These are phyloP conservation scores for Platyrinchus mystaceus DNA, from an alignment of 2,797 vertebrate species.

Conservation along the genomic window DNA sequence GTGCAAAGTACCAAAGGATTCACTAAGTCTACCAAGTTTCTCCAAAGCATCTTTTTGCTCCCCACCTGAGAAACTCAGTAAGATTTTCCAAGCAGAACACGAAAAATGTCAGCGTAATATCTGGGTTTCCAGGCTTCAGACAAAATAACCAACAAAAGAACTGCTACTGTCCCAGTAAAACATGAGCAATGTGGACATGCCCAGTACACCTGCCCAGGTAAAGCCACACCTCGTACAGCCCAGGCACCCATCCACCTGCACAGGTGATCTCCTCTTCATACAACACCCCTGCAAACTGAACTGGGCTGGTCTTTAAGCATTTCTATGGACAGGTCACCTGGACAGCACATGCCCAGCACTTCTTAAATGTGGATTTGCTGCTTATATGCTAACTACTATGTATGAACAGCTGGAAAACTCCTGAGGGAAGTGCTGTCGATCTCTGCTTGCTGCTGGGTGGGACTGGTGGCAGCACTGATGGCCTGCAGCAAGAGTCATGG, in stretches of 20 bases:
- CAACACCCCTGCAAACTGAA: neutral
- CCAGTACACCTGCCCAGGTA: fast-evolving
- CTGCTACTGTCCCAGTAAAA: neutral
- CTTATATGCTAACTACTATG: neutral
- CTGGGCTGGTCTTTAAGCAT: neutral
- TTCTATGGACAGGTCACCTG: neutral
- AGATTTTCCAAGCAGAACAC: neutral
- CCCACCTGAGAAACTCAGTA: neutral
- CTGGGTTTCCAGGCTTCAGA: neutral
- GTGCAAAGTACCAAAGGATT: neutral
- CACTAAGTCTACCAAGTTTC: neutral
- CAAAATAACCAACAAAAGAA: neutral
- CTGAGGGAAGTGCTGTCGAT: neutral
- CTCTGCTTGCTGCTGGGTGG: neutral
- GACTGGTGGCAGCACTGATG: neutral
- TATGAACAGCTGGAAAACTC: neutral
- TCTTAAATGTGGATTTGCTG: neutral
- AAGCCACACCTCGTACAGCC: neutral
- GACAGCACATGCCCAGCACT: neutral
- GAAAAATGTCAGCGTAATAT: neutral
- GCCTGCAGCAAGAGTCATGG: neutral
- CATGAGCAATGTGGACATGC: fast-evolving
- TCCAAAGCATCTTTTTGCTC: neutral
- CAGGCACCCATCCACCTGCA: neutral
- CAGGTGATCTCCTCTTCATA: neutral